Percentiles rank a stretch among this genome's conserved stretches.
Evolutionary conservation across 1,140 invertebrate species (phyloP).

Genomic region (Hormaphis cornu): DNA sequence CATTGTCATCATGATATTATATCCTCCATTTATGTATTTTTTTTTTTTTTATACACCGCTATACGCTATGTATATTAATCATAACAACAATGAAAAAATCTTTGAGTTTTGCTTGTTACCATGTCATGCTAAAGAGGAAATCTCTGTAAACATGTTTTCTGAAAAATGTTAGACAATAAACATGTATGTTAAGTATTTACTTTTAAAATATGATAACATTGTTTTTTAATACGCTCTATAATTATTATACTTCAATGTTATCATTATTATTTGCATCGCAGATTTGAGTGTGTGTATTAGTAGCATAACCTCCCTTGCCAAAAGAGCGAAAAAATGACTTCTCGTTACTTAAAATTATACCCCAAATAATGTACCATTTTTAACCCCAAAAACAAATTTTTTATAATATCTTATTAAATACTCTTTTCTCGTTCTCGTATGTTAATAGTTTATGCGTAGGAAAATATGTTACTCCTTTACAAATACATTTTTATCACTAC

Average conservation of each 20-base stretch:
- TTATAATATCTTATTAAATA: not conserved
- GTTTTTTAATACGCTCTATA: not conserved
- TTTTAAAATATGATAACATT: not conserved
- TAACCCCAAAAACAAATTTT: not conserved
- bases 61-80: not conserved
- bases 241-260: not conserved
- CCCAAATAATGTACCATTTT: not conserved
- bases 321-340: not conserved
- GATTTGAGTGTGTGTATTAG: constrained; percentile 12
- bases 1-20: not conserved
- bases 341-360: not conserved
- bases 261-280: constrained; percentile 12
- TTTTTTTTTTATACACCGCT: no score
- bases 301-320: not conserved
- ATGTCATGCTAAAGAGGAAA: not conserved
- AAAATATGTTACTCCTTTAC: constrained; percentile 1
- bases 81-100: not conserved
- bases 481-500: not conserved
- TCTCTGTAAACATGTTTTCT: constrained; percentile 9
- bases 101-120: constrained; percentile 18
- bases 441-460: not conserved
- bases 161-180: constrained; percentile 26
- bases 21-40: not conserved
- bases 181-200: constrained; percentile 14
- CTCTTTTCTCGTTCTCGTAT: not conserved